Evolutionary conservation across 2,797 vertebrate genomes (phyloP).

Genomic region (Orientallactaga sibirica): DNA sequence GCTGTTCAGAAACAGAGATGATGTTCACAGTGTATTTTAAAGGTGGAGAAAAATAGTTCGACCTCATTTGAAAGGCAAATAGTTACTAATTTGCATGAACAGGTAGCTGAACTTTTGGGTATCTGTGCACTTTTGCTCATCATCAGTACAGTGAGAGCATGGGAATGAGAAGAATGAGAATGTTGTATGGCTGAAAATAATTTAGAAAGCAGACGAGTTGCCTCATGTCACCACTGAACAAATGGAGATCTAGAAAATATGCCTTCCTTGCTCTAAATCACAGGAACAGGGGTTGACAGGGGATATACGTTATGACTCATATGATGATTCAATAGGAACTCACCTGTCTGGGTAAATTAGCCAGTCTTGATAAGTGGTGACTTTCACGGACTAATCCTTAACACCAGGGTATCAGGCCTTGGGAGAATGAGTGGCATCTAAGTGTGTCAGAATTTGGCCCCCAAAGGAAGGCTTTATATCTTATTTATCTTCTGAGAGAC

Average conservation of each 20-base stretch:
- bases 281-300: not conserved
- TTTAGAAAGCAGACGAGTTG: slow-evolving; percentile 19
- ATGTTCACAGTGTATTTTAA: slow-evolving; percentile 83
- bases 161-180: not conserved
- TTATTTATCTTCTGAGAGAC: slow-evolving; percentile 6
- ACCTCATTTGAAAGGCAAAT: slow-evolving; percentile 82
- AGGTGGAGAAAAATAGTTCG: slow-evolving; percentile 82
- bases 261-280: slow-evolving; percentile 27
- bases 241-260: not conserved
- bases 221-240: not conserved
- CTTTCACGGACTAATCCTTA: slow-evolving; percentile 13
- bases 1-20: slow-evolving; percentile 77
- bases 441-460: not conserved
- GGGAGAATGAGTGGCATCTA: not conserved
- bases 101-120: slow-evolving; percentile 74
- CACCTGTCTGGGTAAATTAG: slow-evolving; percentile 15
- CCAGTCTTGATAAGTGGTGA: slow-evolving; percentile 25
- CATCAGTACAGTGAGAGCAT: slow-evolving; percentile 31
- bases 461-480: slow-evolving; percentile 31
- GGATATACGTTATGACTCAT: not conserved
- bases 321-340: not conserved
- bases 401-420: not conserved
- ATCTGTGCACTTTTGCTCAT: slow-evolving; percentile 65
- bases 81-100: slow-evolving; percentile 62
- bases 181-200: slow-evolving; percentile 57